Evolutionary conservation across 2,113 vertebrate species (phyloP).

Genomic region (Vulpes lagopus): DNA sequence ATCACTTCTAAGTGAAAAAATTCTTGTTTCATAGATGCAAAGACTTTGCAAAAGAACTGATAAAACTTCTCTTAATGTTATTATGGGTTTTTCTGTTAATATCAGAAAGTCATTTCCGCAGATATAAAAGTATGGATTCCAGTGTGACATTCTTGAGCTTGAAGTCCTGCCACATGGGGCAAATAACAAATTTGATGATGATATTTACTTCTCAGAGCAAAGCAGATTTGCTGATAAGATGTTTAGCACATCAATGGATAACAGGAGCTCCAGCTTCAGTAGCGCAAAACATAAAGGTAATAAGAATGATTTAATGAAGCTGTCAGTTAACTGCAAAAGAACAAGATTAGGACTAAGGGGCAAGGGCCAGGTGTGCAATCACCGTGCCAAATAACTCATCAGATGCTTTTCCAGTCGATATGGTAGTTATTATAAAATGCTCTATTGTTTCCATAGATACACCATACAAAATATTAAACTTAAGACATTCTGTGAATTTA

Average conservation of each 20-base stretch:
- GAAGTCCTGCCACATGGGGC: background rate
- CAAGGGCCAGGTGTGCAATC: background rate
- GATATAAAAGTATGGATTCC: background rate
- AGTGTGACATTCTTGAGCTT: background rate
- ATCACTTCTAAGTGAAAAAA: slow-evolving; percentile 41
- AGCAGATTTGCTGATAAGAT: background rate
- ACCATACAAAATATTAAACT: background rate
- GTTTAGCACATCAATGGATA: background rate
- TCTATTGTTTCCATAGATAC: background rate
- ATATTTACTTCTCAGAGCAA: slow-evolving; percentile 43
- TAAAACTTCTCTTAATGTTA: background rate
- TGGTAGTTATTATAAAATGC: background rate
- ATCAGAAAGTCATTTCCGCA: background rate
- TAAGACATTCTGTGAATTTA: background rate
- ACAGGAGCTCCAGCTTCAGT: background rate
- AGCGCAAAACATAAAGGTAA: background rate
- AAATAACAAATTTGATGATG: slow-evolving; percentile 8
- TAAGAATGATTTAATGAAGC: background rate
- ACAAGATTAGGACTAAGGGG: background rate
- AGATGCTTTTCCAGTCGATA: background rate
- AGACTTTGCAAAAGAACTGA: background rate
- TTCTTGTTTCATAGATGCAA: background rate
- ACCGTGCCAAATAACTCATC: background rate
- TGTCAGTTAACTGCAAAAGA: background rate
- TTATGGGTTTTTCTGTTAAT: background rate